Evolutionary conservation across 2,888 invertebrate species (phyloP), one percentile per base, ranked within the genome.

Genomic region (Dichetophora obliterata): DNA sequence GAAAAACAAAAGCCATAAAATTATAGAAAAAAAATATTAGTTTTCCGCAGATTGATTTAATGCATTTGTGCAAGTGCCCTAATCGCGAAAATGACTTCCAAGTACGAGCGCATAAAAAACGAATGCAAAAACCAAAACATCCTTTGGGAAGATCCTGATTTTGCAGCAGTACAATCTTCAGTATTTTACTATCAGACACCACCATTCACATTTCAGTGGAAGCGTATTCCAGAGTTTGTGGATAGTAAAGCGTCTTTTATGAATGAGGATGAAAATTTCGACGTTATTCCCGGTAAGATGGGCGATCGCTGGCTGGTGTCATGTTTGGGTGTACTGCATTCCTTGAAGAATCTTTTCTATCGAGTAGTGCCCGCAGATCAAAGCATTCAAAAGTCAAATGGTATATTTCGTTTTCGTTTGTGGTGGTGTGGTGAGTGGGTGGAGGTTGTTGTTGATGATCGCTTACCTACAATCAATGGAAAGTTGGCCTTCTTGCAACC

Each of bases 341-440:
- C 95, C 71, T 93, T 94, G 88, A 95, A 96, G 85, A 96, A 96
- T 43, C 91, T 97, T 1, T 96, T 97, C 90, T 96, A 96, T 90
- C 91, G 96, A 72, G 96, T 97, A 52, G 96, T 97, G 68, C 97
- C 97, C 0, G 96, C 96, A 0, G 96, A 97, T 86, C 97, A 97
- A 89, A 92, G 93, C 27, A 93, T 97, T 86, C 92, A 92, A 74
- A 91, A 91, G 50, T 91, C 92, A 19, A 92, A 94, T 63, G 96
- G 96, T 0, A 93, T 96, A 22, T 96, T 95, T 90, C 93, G 97
- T 81, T 97, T 97, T 90, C 93, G 96, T 0, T 89, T 97, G 27
- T 97, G 96, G 96, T 96, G 96, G 96, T 96, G 96, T 85, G 97
- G 96, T 5, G 95, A 96, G 86, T 97, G 97, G 97, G 93, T 94